Evolutionary conservation across 2,888 invertebrate species (phyloP).

Genomic region (Hydroisotoma schaefferi): DNA sequence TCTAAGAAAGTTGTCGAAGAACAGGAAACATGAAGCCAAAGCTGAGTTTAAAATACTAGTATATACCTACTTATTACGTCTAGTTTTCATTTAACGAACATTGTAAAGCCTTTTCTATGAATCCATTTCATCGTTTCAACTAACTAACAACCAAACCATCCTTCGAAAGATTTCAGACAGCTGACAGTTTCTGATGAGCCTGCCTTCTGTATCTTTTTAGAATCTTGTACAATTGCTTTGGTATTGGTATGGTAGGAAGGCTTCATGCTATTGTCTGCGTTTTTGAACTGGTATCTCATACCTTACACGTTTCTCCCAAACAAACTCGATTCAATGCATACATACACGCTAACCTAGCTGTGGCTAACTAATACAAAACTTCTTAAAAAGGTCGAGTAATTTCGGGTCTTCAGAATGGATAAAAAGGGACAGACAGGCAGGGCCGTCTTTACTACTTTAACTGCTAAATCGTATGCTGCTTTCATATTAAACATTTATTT

Average conservation of each 20-base stretch:
- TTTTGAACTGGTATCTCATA: too few species aligned
- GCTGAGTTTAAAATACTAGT: neutral
- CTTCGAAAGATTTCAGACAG: neutral
- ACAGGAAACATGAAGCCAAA: conserved; percentile 46
- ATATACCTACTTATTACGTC: neutral
- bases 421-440: too few species aligned
- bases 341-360: neutral
- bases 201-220: neutral
- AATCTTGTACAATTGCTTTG: conserved; percentile 1
- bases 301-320: too few species aligned
- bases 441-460: too few species aligned
- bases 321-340: too few species aligned
- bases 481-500: too few species aligned
- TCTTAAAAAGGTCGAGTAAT: neutral
- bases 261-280: too few species aligned
- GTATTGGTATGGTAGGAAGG: too few species aligned
- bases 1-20: conserved; percentile 16
- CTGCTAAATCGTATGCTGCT: too few species aligned
- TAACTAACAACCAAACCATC: too few species aligned
- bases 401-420: neutral
- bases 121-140: neutral
- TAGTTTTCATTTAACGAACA: too few species aligned
- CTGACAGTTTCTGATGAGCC: conserved; percentile 3
- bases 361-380: neutral
- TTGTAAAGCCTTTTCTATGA: too few species aligned